Percentiles rank a stretch among this genome's conserved stretches.
Conservation (phyloP, 2,797 vertebrate genomes). For the Hippoglossus hippoglossus region DNA sequence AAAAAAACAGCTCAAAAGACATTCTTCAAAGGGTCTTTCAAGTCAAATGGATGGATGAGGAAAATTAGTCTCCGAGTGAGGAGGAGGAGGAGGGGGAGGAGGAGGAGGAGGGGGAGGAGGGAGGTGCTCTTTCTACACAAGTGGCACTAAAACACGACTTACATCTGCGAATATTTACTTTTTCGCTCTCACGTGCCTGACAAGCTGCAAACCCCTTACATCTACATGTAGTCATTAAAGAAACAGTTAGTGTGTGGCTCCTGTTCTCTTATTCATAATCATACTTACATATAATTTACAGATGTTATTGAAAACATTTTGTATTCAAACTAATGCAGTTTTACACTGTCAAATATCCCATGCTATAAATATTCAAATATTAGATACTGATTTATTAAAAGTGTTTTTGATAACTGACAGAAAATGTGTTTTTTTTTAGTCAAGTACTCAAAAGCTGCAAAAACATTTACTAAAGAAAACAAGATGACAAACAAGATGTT, state of each 20-base stretch:
- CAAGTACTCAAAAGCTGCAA: too few relatives aligned
- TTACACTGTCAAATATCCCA: too few relatives aligned
- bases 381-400: too few relatives aligned
- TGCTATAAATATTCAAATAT: too few relatives aligned
- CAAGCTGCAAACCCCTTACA: slow-evolving; percentile 8
- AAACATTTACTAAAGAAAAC: too few relatives aligned
- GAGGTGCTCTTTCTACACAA: slow-evolving; percentile 46
- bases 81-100: slow-evolving; percentile 23
- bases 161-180: slow-evolving; percentile 33
- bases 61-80: slow-evolving; percentile 68
- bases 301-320: too few relatives aligned
- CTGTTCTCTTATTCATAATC: neutral
- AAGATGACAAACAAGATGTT: too few relatives aligned
- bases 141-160: slow-evolving; percentile 54
- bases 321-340: too few relatives aligned
- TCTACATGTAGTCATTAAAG: neutral
- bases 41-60: slow-evolving; percentile 71
- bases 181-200: neutral
- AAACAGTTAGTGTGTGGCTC: neutral
- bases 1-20: slow-evolving; percentile 65
- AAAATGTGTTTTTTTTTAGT: too few relatives aligned
- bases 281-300: neutral
- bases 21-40: slow-evolving; percentile 79
- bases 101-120: slow-evolving; percentile 15
- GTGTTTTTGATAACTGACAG: too few relatives aligned